Conservation (phyloP, 2,113 vertebrate genomes). For the Glaucomys volans region DNA sequence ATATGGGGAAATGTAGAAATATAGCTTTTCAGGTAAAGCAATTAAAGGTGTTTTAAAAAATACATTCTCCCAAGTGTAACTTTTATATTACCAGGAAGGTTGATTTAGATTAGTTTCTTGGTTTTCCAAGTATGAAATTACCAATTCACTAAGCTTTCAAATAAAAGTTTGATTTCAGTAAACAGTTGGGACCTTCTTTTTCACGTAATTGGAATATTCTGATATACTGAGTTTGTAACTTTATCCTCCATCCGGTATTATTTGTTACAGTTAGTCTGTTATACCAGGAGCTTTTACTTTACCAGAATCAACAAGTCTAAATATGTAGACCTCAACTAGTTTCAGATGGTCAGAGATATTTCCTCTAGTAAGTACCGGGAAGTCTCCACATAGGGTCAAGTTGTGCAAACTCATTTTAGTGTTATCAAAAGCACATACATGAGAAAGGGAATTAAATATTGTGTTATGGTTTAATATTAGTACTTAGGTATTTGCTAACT, state of each 20-base stretch:
- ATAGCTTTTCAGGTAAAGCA: conserved; percentile 40
- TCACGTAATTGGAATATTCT: conserved; percentile 16
- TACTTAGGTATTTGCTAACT: not conserved
- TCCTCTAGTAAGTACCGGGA: not conserved
- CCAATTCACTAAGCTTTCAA: conserved; percentile 40
- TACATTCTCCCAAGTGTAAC: not conserved
- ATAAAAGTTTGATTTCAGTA: conserved; percentile 58
- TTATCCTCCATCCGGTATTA: not conserved
- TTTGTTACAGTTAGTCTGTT: conserved; percentile 35
- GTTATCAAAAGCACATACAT: not conserved
- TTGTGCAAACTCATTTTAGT: not conserved
- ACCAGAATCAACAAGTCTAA: not conserved
- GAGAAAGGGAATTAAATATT: not conserved
- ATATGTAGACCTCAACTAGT: not conserved
- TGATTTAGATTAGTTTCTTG: conserved; percentile 42
- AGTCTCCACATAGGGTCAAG: not conserved
- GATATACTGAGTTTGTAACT: conserved; percentile 18
- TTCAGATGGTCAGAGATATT: not conserved
- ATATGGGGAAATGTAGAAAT: conserved; percentile 12
- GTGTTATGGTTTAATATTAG: not conserved
- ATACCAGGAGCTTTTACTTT: conserved; percentile 59
- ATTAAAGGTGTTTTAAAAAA: not conserved
- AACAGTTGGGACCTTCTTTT: conserved; percentile 53
- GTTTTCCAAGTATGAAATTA: conserved; percentile 19
- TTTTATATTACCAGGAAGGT: not conserved